phyloP scores from a whole-genome alignment of 2,888 invertebrate genomes.

The Trichopria drosophilae region DNA sequence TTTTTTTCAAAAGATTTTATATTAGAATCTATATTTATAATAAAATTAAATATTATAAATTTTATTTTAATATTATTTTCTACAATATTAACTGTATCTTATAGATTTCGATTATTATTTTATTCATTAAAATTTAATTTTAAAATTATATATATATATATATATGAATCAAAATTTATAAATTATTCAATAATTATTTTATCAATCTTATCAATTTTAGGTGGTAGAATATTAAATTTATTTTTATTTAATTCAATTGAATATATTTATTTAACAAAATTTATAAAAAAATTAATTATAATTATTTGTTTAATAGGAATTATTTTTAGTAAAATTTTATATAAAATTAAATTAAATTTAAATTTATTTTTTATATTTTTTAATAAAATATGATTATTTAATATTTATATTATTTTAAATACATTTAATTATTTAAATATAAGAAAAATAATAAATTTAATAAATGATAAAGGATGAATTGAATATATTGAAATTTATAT shows the following conservation, averaged over 20 bases:
- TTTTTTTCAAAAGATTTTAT: conserved; percentile 62
- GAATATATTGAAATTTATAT: conserved; percentile 1
- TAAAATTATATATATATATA: conserved; percentile 22
- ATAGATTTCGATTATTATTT: conserved; percentile 42
- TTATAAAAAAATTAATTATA: conserved; percentile 25
- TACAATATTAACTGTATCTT: conserved; percentile 41
- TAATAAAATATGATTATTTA: conserved; percentile 3
- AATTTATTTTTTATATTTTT: conserved; percentile 11
- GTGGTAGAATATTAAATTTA: conserved; percentile 32
- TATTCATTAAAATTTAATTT: conserved; percentile 29
- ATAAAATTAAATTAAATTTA: conserved; percentile 22
- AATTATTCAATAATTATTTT: conserved; percentile 37
- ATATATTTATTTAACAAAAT: conserved; percentile 21
- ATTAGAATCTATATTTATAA: conserved; percentile 54
- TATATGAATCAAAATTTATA: conserved; percentile 28
- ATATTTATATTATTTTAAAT: conserved; percentile 28
- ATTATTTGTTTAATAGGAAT: conserved; percentile 15
- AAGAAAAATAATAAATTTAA: conserved; percentile 32
- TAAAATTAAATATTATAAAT: conserved; percentile 39
- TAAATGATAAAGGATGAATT: conserved; percentile 17
- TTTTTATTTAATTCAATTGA: conserved; percentile 25
- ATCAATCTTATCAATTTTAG: conserved; percentile 31
- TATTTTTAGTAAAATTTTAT: conserved; percentile 10
- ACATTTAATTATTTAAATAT: conserved; percentile 27
- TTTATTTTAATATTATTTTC: conserved; percentile 25